Conservation (phyloP, 2,888 invertebrate genomes). For the Pyralis farinalis region DNA sequence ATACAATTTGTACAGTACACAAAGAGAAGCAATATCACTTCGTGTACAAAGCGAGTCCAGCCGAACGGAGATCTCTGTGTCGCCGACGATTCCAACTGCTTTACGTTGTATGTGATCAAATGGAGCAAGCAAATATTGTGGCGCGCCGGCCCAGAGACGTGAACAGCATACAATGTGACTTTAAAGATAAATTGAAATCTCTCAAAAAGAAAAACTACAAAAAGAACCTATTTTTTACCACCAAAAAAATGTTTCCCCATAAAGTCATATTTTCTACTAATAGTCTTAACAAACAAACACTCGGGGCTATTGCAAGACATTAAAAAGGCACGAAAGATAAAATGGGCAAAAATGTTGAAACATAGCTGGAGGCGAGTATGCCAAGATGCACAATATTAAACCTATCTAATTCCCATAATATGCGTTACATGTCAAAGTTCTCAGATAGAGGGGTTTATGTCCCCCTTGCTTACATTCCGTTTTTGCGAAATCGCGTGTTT, state of each 20-base stretch:
- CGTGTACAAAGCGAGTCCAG: too few relatives aligned
- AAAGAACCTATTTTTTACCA: too few relatives aligned
- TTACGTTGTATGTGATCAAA: too few relatives aligned
- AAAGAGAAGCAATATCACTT: too few relatives aligned
- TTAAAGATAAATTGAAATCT: too few relatives aligned
- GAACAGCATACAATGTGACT: too few relatives aligned
- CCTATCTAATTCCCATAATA: conserved; percentile 73
- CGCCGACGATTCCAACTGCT: too few relatives aligned
- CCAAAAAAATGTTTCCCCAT: background rate
- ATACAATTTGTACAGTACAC: too few relatives aligned
- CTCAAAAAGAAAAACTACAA: too few relatives aligned
- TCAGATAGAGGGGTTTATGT: conserved; percentile 54
- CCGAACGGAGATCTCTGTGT: too few relatives aligned
- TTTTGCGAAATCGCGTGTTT: conserved; percentile 33
- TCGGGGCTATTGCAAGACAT: conserved; percentile 7
- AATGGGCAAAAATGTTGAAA: conserved; percentile 4
- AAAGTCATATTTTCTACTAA: conserved; percentile 7
- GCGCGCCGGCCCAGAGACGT: too few relatives aligned
- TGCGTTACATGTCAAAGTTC: conserved; percentile 72
- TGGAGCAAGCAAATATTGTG: too few relatives aligned
- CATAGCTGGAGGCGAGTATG: conserved; percentile 2
- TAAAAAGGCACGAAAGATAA: conserved; percentile 6
- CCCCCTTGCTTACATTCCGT: conserved; percentile 33
- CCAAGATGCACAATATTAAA: conserved; percentile 36
- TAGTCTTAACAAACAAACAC: conserved; percentile 9